Conservation (phyloP, 2,113 vertebrate genomes). For the Pteruthius melanotis region DNA sequence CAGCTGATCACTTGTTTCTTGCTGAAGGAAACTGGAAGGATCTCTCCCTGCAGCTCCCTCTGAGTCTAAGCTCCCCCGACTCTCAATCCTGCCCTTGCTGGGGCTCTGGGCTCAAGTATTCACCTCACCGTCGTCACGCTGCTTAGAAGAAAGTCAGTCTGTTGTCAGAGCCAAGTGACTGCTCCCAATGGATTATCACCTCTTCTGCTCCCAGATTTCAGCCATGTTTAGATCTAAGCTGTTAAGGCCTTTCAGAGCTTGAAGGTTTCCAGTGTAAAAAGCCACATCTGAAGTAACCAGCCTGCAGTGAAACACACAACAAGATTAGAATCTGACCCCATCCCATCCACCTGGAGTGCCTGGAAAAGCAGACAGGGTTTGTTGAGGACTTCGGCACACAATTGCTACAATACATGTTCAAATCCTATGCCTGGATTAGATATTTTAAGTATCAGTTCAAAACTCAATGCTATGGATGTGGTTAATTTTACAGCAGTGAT, state of each 20-base stretch:
- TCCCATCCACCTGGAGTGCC: rapidly evolving
- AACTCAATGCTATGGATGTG: not conserved
- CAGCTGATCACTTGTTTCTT: slow-evolving; percentile 70
- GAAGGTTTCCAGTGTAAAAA: slow-evolving; percentile 96
- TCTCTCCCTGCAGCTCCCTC: slow-evolving; percentile 58
- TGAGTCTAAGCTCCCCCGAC: slow-evolving; percentile 2
- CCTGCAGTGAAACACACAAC: slow-evolving; percentile 63
- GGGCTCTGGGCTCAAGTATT: slow-evolving; percentile 33
- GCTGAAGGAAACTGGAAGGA: slow-evolving; percentile 39
- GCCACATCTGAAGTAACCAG: slow-evolving; percentile 95
- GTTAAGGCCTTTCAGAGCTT: slow-evolving; percentile 90
- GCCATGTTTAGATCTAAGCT: slow-evolving; percentile 91
- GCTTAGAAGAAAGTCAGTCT: slow-evolving; percentile 31
- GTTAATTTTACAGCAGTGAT: not conserved
- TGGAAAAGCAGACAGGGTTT: not conserved
- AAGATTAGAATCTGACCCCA: not conserved
- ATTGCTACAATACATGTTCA: rapidly evolving
- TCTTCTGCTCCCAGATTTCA: slow-evolving; percentile 99
- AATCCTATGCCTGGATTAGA: not conserved
- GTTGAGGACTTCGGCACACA: rapidly evolving
- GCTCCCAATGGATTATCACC: slow-evolving; percentile 80
- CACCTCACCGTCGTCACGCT: slow-evolving; percentile 16
- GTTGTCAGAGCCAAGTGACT: slow-evolving; percentile 33
- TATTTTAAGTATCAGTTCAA: not conserved
- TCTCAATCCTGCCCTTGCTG: slow-evolving; percentile 25